phyloP scores from a whole-genome alignment of 2,797 vertebrate species.

The Knipowitschia caucasica region DNA sequence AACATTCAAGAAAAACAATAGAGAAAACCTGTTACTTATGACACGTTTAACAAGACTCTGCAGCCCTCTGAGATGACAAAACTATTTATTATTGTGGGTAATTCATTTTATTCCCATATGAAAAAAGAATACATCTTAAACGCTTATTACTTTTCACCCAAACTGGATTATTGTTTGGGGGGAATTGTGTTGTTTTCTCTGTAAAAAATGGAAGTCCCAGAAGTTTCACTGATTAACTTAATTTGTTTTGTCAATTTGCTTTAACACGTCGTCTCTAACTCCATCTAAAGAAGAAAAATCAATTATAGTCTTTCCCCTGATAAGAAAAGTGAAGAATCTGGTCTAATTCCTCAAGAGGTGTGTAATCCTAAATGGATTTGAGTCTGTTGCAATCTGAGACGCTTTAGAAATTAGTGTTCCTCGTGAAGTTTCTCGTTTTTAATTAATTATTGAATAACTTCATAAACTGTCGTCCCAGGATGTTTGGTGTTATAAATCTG shows the following conservation, averaged over 20 bases:
- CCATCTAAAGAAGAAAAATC: not conserved
- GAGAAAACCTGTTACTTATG: not conserved
- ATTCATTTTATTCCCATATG: not conserved
- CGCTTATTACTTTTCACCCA: not conserved
- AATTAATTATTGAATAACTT: conserved; percentile 1
- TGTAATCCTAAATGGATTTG: not conserved
- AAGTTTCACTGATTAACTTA: not conserved
- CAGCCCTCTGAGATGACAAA: not conserved
- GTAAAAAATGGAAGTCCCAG: not conserved
- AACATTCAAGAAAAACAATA: too few relatives aligned
- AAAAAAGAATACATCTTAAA: not conserved
- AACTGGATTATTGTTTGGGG: not conserved
- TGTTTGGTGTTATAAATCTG: not conserved
- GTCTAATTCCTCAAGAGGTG: not conserved
- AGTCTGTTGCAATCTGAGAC: not conserved
- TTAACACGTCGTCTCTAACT: not conserved
- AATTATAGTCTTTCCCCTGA: not conserved
- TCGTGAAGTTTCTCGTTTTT: not conserved
- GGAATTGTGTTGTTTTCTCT: not conserved
- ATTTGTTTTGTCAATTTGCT: not conserved
- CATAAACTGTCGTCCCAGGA: not conserved
- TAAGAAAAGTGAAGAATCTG: not conserved
- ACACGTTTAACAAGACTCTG: not conserved
- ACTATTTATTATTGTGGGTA: not conserved
- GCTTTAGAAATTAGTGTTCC: not conserved